These are phyloP conservation scores for Exocentrus adspersus DNA, from an alignment of 2,888 invertebrate genomes.

Conservation along the genomic window DNA sequence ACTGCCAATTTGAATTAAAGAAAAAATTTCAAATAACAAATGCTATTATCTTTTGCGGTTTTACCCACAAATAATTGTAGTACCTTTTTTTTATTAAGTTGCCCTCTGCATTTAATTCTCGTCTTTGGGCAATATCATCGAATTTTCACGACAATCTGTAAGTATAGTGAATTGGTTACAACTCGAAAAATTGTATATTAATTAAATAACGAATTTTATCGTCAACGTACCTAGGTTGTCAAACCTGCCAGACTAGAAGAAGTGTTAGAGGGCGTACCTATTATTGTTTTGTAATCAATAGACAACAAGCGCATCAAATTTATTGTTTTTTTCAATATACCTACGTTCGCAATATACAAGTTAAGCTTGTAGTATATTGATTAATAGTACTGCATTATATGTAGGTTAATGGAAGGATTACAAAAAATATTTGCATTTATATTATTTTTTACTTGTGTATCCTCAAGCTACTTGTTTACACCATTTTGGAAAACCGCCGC, in stretches of 20 bases:
- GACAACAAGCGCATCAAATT: slow-evolving; percentile 32
- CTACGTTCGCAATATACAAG: slow-evolving; percentile 26
- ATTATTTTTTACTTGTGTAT: slow-evolving; percentile 29
- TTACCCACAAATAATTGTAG: slow-evolving; percentile 24
- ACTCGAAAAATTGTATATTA: too few species aligned
- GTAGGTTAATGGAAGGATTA: slow-evolving; percentile 6
- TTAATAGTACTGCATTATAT: slow-evolving; percentile 30
- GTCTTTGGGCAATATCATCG: slow-evolving; percentile 3
- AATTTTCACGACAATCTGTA: slow-evolving; percentile 3
- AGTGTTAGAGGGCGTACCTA: background rate
- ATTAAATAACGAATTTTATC: background rate
- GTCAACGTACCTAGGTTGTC: background rate
- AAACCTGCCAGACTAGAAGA: slow-evolving; percentile 12
- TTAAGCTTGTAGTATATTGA: slow-evolving; percentile 40
- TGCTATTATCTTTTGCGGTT: slow-evolving; percentile 19
- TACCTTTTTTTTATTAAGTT: slow-evolving; percentile 26
- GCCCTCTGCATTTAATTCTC: slow-evolving; percentile 6
- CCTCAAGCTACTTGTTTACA: slow-evolving; percentile 27
- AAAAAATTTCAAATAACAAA: slow-evolving; percentile 25
- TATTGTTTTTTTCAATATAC: slow-evolving; percentile 27
- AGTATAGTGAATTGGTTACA: too few species aligned
- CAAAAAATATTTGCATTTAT: slow-evolving; percentile 15
- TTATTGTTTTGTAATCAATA: slow-evolving; percentile 32
- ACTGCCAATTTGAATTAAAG: slow-evolving; percentile 44
- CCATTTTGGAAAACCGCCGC: slow-evolving; percentile 22